Evolutionary conservation across 35 echinoderm and acorn worm genomes (phyloP).

Genomic region (Apostichopus californicus): DNA sequence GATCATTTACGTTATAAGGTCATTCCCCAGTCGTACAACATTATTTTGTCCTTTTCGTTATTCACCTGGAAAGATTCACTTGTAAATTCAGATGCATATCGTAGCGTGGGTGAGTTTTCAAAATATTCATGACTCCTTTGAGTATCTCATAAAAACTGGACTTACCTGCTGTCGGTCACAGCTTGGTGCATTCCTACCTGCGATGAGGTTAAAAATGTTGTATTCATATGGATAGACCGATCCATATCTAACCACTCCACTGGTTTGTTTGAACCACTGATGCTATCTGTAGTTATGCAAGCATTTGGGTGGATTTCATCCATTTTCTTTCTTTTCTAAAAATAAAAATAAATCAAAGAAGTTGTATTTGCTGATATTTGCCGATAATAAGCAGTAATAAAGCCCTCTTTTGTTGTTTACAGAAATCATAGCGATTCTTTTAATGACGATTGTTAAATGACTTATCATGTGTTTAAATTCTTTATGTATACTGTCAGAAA

Average conservation of each 20-base stretch:
- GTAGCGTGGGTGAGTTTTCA: background rate
- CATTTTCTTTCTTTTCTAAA: background rate
- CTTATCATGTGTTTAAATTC: no score
- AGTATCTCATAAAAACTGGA: background rate
- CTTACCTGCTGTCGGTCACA: background rate
- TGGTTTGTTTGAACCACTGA: background rate
- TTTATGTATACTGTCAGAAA: no score
- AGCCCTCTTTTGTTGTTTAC: no score
- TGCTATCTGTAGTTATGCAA: background rate
- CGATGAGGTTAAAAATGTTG: background rate
- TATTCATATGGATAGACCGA: background rate
- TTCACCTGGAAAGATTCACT: no score
- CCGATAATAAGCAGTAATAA: no score
- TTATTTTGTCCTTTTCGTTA: no score
- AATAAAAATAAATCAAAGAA: no score
- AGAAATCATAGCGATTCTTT: no score
- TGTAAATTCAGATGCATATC: background rate
- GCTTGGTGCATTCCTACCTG: background rate
- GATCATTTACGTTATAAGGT: no score
- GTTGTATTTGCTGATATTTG: no score
- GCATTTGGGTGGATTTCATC: background rate
- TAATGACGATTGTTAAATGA: no score
- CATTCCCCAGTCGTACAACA: no score
- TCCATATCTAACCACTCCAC: background rate
- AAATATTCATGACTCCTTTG: constrained; percentile 25